These are phyloP conservation scores for Anseranas semipalmata DNA, from an alignment of 2,113 vertebrate genomes.

Conservation along the genomic window DNA sequence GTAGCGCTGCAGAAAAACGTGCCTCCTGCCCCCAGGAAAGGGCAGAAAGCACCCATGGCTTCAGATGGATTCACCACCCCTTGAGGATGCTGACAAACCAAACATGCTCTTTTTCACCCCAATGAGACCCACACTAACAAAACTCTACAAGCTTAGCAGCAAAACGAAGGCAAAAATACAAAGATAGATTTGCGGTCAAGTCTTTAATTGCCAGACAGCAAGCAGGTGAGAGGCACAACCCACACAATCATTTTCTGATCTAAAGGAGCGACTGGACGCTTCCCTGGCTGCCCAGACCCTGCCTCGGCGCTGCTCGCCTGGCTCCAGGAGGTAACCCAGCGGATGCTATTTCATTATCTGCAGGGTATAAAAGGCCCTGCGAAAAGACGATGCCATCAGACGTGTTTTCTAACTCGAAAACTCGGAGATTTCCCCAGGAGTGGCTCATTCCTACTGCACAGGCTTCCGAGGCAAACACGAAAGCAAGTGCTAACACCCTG, in stretches of 20 bases:
- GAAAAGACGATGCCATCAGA: background rate
- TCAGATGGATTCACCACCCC: background rate
- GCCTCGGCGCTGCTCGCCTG: background rate
- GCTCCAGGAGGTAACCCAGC: background rate
- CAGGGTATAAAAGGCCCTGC: background rate
- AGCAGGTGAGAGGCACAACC: background rate
- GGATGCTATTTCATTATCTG: background rate
- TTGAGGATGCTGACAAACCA: fast-evolving
- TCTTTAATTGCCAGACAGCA: background rate
- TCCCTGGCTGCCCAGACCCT: background rate
- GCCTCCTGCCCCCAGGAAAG: background rate
- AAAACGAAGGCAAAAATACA: background rate
- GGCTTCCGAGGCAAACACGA: background rate
- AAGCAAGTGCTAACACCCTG: background rate
- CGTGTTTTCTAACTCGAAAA: background rate
- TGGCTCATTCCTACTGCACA: background rate
- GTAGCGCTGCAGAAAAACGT: fast-evolving
- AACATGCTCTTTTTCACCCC: background rate
- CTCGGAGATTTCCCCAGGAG: background rate
- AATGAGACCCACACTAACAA: background rate
- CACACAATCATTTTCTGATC: background rate
- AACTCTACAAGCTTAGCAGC: background rate
- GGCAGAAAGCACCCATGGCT: background rate
- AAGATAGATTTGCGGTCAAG: background rate
- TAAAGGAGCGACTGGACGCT: background rate